phyloP scores from a whole-genome alignment of 2,888 invertebrate genomes.

The Oscheius onirici region DNA sequence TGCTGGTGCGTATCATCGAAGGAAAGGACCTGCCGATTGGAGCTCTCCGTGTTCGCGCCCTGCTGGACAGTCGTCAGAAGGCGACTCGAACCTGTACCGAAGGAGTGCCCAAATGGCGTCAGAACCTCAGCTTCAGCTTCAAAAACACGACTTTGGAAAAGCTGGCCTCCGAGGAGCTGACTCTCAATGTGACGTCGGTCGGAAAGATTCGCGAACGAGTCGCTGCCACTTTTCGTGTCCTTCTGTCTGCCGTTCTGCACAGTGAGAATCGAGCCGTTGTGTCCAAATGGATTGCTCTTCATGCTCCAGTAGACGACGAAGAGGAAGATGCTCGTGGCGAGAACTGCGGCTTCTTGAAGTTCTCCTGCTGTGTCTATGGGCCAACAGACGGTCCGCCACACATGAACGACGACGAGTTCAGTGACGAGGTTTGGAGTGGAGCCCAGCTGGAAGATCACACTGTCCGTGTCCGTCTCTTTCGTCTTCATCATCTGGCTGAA shows the following conservation, averaged over 20 bases:
- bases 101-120: conserved; percentile 51
- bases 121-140: conserved; percentile 36
- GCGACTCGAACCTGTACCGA: conserved; percentile 53
- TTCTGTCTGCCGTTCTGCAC: conserved; percentile 45
- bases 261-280: conserved; percentile 39
- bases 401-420: conserved; percentile 47
- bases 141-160: conserved; percentile 40
- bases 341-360: conserved; percentile 62
- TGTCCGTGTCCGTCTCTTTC: conserved; percentile 55
- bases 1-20: conserved; percentile 51
- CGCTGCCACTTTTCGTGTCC: conserved; percentile 1
- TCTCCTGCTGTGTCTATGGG: conserved; percentile 45
- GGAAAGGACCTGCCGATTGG: conserved; percentile 50
- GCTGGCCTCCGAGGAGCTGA: conserved; percentile 43
- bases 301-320: conserved; percentile 41
- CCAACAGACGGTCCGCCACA: conserved; percentile 52
- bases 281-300: conserved; percentile 62
- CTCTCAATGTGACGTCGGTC: conserved; percentile 43
- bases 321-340: conserved; percentile 50
- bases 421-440: conserved; percentile 57
- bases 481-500: conserved; percentile 48
- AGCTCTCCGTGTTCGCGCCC: conserved; percentile 40
- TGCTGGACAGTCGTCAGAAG: conserved; percentile 44
- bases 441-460: conserved; percentile 55
- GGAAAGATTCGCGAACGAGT: conserved; percentile 19